These are phyloP conservation scores for Cerastis leucographa DNA, from an alignment of 2,888 invertebrate genomes.

Conservation along the genomic window DNA sequence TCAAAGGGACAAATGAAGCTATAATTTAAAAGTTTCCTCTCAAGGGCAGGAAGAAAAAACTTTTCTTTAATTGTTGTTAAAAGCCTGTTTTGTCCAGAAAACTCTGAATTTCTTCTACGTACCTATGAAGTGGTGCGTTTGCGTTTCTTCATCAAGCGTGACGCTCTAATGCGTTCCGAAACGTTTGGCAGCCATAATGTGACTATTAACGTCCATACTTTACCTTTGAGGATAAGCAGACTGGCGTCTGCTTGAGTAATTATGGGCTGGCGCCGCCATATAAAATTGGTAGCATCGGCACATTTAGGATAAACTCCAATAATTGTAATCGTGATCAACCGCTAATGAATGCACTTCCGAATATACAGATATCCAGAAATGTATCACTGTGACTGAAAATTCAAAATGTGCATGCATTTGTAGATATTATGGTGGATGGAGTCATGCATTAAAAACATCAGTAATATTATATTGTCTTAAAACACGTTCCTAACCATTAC, in stretches of 20 bases:
- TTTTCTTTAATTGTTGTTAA: constrained; percentile 29
- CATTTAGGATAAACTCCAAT: background rate
- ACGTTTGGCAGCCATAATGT: constrained; percentile 59
- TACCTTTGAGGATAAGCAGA: constrained; percentile 49
- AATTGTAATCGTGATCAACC: background rate
- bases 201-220: constrained; percentile 28
- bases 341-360: background rate
- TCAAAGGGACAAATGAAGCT: constrained; percentile 46
- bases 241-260: background rate
- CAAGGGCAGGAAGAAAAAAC: constrained; percentile 24
- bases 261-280: background rate
- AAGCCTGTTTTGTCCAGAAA: constrained; percentile 29
- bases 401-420: background rate
- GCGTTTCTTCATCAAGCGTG: constrained; percentile 33
- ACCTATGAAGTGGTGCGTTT: constrained; percentile 10
- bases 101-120: background rate
- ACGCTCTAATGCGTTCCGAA: constrained; percentile 50
- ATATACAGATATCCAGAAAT: background rate
- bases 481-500: background rate
- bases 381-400: background rate
- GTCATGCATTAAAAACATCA: background rate
- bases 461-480: background rate
- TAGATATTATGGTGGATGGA: background rate
- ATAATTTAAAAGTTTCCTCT: constrained; percentile 39
- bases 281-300: too few relatives aligned